phyloP scores from a whole-genome alignment of 37 sponge, comb jelly and placozoan species.

The Beroe forskalii region DNA sequence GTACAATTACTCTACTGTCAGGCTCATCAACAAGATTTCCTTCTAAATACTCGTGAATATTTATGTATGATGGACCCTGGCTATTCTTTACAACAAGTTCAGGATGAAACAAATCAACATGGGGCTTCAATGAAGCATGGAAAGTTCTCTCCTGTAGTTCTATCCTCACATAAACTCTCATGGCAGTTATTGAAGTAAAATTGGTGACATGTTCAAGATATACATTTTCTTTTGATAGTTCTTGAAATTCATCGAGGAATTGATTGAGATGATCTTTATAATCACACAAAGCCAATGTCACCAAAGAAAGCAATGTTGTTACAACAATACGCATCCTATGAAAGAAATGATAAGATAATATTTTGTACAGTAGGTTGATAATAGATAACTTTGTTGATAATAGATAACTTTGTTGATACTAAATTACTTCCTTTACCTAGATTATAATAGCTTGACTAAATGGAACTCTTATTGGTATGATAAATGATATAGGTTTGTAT shows the following conservation, averaged over 20 bases:
- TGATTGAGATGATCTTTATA: constrained; percentile 3
- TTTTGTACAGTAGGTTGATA: too few relatives aligned
- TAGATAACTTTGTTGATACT: too few relatives aligned
- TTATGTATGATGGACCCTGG: background rate
- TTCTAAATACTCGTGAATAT: constrained; percentile 29
- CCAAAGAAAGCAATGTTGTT: background rate
- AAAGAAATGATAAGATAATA: too few relatives aligned
- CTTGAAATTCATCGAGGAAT: constrained; percentile 47
- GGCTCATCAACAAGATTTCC: constrained; percentile 28
- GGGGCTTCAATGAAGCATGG: constrained; percentile 45
- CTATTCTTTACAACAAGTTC: constrained; percentile 15
- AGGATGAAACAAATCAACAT: constrained; percentile 28
- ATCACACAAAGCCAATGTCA: background rate
- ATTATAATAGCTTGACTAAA: too few relatives aligned
- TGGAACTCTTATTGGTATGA: too few relatives aligned
- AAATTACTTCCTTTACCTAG: too few relatives aligned
- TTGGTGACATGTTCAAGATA: constrained; percentile 4
- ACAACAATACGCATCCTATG: too few relatives aligned
- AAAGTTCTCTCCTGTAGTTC: background rate
- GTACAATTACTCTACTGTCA: constrained; percentile 14
- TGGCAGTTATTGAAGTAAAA: background rate
- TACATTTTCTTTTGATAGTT: constrained; percentile 25
- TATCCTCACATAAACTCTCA: constrained; percentile 30
- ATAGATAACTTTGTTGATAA: too few relatives aligned
- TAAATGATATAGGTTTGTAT: too few relatives aligned